Conservation (phyloP, 2,888 invertebrate species). For the Rambutsinella grinnellia region DNA sequence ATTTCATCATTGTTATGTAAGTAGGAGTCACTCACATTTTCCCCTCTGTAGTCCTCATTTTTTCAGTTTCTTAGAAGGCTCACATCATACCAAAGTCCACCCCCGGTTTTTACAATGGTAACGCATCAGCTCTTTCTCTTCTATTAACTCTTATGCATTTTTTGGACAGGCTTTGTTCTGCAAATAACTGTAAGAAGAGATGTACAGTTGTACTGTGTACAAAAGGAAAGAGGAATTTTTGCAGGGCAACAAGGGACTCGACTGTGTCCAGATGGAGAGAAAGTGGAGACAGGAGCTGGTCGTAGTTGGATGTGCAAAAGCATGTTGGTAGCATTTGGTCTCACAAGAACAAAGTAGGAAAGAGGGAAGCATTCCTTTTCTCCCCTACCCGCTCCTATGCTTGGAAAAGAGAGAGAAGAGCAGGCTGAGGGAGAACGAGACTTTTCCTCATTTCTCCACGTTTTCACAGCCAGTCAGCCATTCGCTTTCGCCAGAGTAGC, state of each 20-base stretch:
- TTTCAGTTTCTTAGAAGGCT: too few species aligned
- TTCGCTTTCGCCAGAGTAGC: slow-evolving; percentile 43
- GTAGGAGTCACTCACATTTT: slow-evolving; percentile 38
- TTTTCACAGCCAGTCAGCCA: slow-evolving; percentile 33
- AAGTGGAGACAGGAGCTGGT: slow-evolving; percentile 29
- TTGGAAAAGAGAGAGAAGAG: background rate
- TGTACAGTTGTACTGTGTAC: too few species aligned
- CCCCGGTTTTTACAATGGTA: too few species aligned
- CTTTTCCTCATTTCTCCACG: slow-evolving; percentile 34
- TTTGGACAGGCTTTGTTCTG: too few species aligned
- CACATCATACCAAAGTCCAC: too few species aligned
- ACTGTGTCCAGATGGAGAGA: slow-evolving; percentile 41
- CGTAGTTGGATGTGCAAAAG: too few species aligned
- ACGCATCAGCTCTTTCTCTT: too few species aligned
- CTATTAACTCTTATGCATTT: too few species aligned
- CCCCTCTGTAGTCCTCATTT: slow-evolving; percentile 10
- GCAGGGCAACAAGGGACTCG: slow-evolving; percentile 26
- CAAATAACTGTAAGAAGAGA: too few species aligned
- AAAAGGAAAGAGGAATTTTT: background rate
- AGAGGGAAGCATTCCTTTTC: background rate
- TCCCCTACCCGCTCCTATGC: background rate
- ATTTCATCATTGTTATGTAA: slow-evolving; percentile 50
- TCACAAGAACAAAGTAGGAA: slow-evolving; percentile 10
- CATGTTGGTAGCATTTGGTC: slow-evolving; percentile 10
- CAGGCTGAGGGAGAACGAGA: background rate